Evolutionary conservation across 2,797 vertebrate genomes (phyloP), one percentile per base, ranked within the genome.

Genomic region (Diplodus sargus): DNA sequence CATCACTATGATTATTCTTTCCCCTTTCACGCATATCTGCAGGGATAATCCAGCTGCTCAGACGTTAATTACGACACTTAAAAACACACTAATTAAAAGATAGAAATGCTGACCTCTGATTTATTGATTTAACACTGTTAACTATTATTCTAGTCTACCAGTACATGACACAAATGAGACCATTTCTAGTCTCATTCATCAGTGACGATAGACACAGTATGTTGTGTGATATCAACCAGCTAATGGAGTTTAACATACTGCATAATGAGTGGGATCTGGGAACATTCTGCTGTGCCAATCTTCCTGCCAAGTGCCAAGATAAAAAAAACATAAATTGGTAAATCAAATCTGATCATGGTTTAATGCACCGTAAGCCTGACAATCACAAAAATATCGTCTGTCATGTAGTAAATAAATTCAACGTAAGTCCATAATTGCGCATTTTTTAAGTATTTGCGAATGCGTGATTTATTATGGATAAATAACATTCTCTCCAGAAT

Each of bases 1-100:
- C 48, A 39, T 70, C 34, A 53, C 62, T 28, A 70, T 66, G 15
- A n/a, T 58, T 25, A 25, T 48, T 61, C 9, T 68, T 43, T 39
- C 13, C 25, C 39, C 47, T 69, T 53, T 70, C 15, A 49, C 10
- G 42, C 45, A 16, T 62, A 18, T 16, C 54, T 45, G 43, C 49
- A 64, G 54, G 54, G 14, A 18, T n/a, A 49, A 47, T n/a, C n/a
- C 51, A 42, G 17, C 56, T 11, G 34, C 67, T 61, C n/a, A 18
- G 16, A 70, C 22, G 39, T 3, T 67, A 78, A 75, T 63, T 5
- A 53, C 22, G 22, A 58, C 45, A 12, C 47, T 58, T 30, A 13
- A 57, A 64, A 74, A 70, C 17, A 63, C 47, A 72, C 3, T 3
- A 48, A 62, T 6, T 25, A 63, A 28, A 12, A 16, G 2, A 3